phyloP scores from a whole-genome alignment of 2,113 vertebrate species.

The Azemiops feae region DNA sequence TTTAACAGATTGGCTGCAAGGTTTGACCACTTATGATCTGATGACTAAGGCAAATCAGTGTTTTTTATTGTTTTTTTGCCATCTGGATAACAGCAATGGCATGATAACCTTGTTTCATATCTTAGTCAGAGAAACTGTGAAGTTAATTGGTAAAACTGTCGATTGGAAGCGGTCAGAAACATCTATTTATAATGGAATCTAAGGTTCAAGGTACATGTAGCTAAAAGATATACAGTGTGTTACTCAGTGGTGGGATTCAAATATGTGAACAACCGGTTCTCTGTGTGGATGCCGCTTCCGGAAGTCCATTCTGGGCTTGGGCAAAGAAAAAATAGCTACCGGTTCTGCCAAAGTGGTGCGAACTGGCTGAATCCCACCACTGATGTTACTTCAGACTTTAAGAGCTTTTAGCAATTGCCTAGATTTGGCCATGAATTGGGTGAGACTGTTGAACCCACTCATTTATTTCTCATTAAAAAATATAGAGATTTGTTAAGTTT shows the following conservation, averaged over 20 bases:
- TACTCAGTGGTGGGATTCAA: no score
- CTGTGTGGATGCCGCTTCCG: no score
- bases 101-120: background rate
- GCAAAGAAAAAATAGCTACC: no score
- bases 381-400: background rate
- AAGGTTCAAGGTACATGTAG: no score
- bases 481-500: background rate
- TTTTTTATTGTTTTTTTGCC: background rate
- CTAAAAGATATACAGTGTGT: background rate
- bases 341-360: no score
- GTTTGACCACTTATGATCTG: background rate
- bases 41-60: background rate
- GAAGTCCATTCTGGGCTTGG: no score
- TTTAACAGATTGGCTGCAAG: background rate
- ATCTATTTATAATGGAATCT: background rate
- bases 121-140: background rate
- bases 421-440: background rate
- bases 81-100: background rate
- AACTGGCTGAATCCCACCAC: no score
- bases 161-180: background rate
- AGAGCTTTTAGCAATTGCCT: background rate
- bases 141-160: background rate
- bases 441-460: background rate
- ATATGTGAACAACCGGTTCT: no score
- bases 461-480: background rate